Base-by-base conservation (phyloP, 2,888 invertebrate genomes). In the Drosophila paranaensis region DNA sequence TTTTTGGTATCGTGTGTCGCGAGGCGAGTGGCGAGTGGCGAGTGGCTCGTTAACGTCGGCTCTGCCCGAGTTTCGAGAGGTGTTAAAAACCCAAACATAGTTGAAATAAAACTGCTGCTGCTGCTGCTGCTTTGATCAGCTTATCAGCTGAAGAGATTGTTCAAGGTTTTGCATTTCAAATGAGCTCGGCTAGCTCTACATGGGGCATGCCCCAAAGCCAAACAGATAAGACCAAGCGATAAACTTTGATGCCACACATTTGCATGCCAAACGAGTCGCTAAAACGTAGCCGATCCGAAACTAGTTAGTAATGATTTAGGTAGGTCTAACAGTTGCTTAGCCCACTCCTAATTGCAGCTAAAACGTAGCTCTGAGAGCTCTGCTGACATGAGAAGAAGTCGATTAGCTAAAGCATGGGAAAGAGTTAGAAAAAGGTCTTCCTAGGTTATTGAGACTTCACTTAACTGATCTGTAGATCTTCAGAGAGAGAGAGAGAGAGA, bases 111-210 rank as follows among this genome's bases (percentile, higher is more conserved):
- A 54, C 37, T 57, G 62, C 43, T 56, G 53, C 58, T 64, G 53
- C 58, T 64, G 62, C 37, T 56, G 53, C 58, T 64, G 66, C 67
- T 71, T 57, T 65, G 74, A 77, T 71, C 71, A 56, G 79, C 76
- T 77, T 79, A 77, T 79, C 77, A 60, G 75, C 35, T 55, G 58
- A n/a, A 53, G 27, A 71, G 79, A 79, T 79, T 71, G 71, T 74
- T 53, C 50, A 64, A 56, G 79, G 88, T 82, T 88, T 88, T 84
- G 83, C 88, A 88, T 88, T 74, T 71, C 58, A 88, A 84, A 84
- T 84, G 82, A 84, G 37, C 16, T 50, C 14, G 42, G 53, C 42
- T 61, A 61, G 25, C n/a, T 37, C 30, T 35, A 20, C 33, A 65
- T 60, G 74, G 58, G 64, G 73, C 75, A 75, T 68, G 77, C 67